Percentiles rank a stretch among this genome's conserved stretches.
These are phyloP conservation scores for Pelobates cultripes DNA, from an alignment of 2,797 vertebrate genomes.

Conservation along the genomic window DNA sequence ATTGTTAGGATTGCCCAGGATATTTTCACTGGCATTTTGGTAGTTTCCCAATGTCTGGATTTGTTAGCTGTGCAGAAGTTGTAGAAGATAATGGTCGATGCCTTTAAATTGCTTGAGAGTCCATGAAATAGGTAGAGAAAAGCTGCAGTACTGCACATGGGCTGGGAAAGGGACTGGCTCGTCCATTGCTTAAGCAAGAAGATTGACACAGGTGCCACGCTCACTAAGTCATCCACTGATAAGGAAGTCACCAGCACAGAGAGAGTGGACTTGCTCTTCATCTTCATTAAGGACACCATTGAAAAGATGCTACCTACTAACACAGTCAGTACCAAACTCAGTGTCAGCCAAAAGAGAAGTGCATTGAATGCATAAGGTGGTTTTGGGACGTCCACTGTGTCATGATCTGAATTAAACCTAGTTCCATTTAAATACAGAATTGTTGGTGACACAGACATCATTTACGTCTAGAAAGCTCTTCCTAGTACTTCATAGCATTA, in stretches of 20 bases:
- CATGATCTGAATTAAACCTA: slow-evolving; percentile 63
- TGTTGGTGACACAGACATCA: slow-evolving; percentile 76
- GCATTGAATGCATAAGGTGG: slow-evolving; percentile 70
- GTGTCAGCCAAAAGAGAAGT: slow-evolving; percentile 83
- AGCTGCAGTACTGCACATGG: slow-evolving; percentile 85
- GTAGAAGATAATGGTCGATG: slow-evolving; percentile 85
- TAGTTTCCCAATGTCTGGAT: slow-evolving; percentile 68
- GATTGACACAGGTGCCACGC: slow-evolving; percentile 81
- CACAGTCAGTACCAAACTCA: slow-evolving; percentile 76
- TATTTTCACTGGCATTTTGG: slow-evolving; percentile 66
- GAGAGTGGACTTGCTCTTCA: slow-evolving; percentile 79
- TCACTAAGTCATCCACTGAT: slow-evolving; percentile 90
- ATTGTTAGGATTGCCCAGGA: slow-evolving; percentile 74
- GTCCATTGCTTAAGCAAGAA: slow-evolving; percentile 88
- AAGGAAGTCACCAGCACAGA: slow-evolving; percentile 89
- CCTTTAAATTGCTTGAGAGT: slow-evolving; percentile 91
- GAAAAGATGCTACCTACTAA: slow-evolving; percentile 85
- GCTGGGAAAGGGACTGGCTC: slow-evolving; percentile 57
- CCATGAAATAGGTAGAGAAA: slow-evolving; percentile 92
- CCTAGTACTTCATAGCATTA: slow-evolving; percentile 1
- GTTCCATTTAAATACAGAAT: slow-evolving; percentile 80
- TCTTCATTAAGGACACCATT: slow-evolving; percentile 79
- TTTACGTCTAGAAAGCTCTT: slow-evolving; percentile 47
- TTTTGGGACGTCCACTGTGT: slow-evolving; percentile 66
- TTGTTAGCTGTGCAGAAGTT: slow-evolving; percentile 84